phyloP scores from a whole-genome alignment of 2,888 invertebrate species.

The Torymus auratus region DNA sequence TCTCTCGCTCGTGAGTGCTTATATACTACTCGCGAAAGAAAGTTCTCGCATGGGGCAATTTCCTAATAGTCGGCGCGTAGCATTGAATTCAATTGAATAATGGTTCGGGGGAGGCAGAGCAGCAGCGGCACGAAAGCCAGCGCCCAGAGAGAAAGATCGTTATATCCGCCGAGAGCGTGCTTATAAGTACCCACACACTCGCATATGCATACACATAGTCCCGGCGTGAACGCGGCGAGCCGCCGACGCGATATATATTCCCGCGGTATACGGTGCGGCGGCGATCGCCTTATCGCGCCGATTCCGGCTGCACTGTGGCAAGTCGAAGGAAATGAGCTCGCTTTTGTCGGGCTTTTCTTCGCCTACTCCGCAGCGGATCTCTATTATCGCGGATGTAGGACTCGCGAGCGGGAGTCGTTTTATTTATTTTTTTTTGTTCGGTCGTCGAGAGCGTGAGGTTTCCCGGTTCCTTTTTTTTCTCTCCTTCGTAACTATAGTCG shows the following conservation, averaged over 20 bases:
- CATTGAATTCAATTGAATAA: conserved; percentile 77
- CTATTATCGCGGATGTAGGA: too few relatives aligned
- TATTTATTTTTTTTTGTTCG: too few relatives aligned
- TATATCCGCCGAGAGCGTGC: conserved; percentile 67
- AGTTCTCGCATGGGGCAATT: conserved; percentile 75
- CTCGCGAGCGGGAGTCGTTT: too few relatives aligned
- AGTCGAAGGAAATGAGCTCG: background rate
- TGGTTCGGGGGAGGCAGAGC: conserved; percentile 62
- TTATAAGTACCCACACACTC: too few relatives aligned
- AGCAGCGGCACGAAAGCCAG: conserved; percentile 67
- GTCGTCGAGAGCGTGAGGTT: too few relatives aligned
- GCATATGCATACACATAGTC: conserved; percentile 62
- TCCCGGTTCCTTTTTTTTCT: too few relatives aligned
- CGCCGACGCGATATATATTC: conserved; percentile 56
- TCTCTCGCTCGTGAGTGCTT: too few relatives aligned
- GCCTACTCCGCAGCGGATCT: background rate
- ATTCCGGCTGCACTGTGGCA: background rate
- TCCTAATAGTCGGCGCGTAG: conserved; percentile 74
- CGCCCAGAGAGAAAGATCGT: conserved; percentile 69
- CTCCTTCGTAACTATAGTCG: too few relatives aligned
- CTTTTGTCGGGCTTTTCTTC: background rate
- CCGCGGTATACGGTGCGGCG: conserved; percentile 62
- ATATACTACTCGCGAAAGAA: conserved; percentile 74
- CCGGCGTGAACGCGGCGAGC: conserved; percentile 51
- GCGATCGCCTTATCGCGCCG: background rate